A percentile compares a stretch with the other conserved stretches of the same genome.
phyloP scores from a whole-genome alignment of 2,888 invertebrate genomes.

The Catocala nupta region DNA sequence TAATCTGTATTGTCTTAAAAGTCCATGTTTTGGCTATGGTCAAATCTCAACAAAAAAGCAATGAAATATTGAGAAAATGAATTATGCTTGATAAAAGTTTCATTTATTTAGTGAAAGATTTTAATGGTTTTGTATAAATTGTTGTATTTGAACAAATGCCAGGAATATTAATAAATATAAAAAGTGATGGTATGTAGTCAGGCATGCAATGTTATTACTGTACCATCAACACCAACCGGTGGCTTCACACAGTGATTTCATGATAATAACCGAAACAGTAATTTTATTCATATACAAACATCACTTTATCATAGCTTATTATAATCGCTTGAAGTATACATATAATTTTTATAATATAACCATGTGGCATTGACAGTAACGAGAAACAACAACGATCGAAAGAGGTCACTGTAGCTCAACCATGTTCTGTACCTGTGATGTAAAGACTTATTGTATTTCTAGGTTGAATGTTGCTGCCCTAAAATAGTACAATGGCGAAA shows the following conservation, averaged over 20 bases:
- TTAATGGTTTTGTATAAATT: slow-evolving; percentile 46
- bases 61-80: slow-evolving; percentile 57
- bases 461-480: slow-evolving; percentile 68
- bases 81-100: slow-evolving; percentile 53
- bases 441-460: slow-evolving; percentile 51
- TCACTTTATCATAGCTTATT: not conserved
- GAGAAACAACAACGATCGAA: slow-evolving; percentile 68
- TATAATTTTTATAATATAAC: slow-evolving; percentile 34
- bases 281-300: slow-evolving; percentile 12
- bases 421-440: slow-evolving; percentile 48
- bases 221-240: slow-evolving; percentile 72
- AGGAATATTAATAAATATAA: slow-evolving; percentile 46
- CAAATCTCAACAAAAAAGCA: slow-evolving; percentile 49
- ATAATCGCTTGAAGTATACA: slow-evolving; percentile 5
- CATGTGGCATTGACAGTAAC: slow-evolving; percentile 75
- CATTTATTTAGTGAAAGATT: slow-evolving; percentile 58
- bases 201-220: slow-evolving; percentile 54
- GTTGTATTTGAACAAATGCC: slow-evolving; percentile 48
- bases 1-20: slow-evolving; percentile 18
- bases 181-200: slow-evolving; percentile 73
- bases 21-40: slow-evolving; percentile 28
- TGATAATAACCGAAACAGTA: slow-evolving; percentile 10
- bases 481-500: slow-evolving; percentile 74
- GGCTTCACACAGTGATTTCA: slow-evolving; percentile 56
- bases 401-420: slow-evolving; percentile 71